These are phyloP conservation scores for Neosalanx taihuensis DNA, from an alignment of 2,797 vertebrate species.

Conservation along the genomic window DNA sequence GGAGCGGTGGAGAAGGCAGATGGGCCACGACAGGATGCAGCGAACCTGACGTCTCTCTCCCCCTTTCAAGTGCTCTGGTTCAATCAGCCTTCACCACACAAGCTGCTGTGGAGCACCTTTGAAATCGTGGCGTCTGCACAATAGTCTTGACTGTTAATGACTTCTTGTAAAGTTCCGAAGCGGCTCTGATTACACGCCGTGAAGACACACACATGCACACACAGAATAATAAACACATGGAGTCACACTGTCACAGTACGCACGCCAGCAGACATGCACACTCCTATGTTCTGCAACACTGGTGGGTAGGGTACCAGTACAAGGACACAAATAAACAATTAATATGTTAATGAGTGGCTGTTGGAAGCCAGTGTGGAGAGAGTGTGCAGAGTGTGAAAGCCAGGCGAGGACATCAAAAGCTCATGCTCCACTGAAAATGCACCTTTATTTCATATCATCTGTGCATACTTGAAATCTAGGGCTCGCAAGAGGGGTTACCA, in stretches of 20 bases:
- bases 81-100: conserved; percentile 79
- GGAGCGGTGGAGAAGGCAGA: conserved; percentile 77
- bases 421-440: conserved; percentile 31
- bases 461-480: not conserved
- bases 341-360: conserved; percentile 69
- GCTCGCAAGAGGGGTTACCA: not conserved
- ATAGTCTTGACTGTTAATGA: conserved; percentile 84
- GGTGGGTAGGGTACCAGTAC: conserved; percentile 61
- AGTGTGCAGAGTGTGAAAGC: conserved; percentile 19
- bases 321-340: conserved; percentile 69
- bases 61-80: conserved; percentile 82
- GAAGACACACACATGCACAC: conserved; percentile 15
- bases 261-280: not conserved
- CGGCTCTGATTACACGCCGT: conserved; percentile 70
- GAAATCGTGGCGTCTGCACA: conserved; percentile 79
- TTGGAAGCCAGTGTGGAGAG: conserved; percentile 37
- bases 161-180: conserved; percentile 82
- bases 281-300: conserved; percentile 50
- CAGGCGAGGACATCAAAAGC: conserved; percentile 38
- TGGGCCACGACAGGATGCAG: conserved; percentile 79
- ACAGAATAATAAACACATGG: not conserved
- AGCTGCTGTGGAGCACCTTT: conserved; percentile 84
- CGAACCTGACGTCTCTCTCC: conserved; percentile 79
- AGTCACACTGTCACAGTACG: not conserved
- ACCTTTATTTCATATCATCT: conserved; percentile 16